These are phyloP conservation scores for Percina caprodes DNA, from an alignment of 2,113 vertebrate genomes.

Conservation along the genomic window DNA sequence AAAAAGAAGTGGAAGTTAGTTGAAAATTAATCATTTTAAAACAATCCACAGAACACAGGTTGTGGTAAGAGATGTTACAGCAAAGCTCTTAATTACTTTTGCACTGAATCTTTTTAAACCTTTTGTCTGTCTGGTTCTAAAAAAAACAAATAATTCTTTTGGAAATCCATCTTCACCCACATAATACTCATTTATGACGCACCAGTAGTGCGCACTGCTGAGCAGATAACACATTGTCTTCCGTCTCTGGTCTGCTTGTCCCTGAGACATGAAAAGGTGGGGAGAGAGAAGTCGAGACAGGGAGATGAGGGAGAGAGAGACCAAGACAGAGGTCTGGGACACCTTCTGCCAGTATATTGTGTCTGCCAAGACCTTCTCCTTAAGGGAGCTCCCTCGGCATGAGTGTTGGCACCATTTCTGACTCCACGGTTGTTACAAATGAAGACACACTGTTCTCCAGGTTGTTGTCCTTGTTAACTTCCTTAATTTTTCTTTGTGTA, in stretches of 20 bases:
- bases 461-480: constrained; percentile 38
- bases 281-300: constrained; percentile 2
- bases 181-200: constrained; percentile 9
- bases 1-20: too few relatives aligned
- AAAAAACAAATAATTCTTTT: background rate
- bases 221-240: constrained; percentile 41
- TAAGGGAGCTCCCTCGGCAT: constrained; percentile 60
- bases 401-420: constrained; percentile 61
- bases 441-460: constrained; percentile 62
- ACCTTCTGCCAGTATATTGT: constrained; percentile 67
- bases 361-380: constrained; percentile 74
- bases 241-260: constrained; percentile 25
- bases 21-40: background rate
- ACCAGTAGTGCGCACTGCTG: constrained; percentile 11
- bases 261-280: constrained; percentile 25
- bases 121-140: background rate
- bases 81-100: background rate
- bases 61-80: constrained; percentile 5
- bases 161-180: constrained; percentile 16
- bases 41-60: background rate
- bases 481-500: constrained; percentile 23
- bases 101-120: background rate
- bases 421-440: constrained; percentile 71
- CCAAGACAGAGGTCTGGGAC: constrained; percentile 64
- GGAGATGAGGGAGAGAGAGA: constrained; percentile 5